These are phyloP conservation scores for Melanostoma scalare DNA, from an alignment of 2,888 invertebrate species.

Conservation along the genomic window DNA sequence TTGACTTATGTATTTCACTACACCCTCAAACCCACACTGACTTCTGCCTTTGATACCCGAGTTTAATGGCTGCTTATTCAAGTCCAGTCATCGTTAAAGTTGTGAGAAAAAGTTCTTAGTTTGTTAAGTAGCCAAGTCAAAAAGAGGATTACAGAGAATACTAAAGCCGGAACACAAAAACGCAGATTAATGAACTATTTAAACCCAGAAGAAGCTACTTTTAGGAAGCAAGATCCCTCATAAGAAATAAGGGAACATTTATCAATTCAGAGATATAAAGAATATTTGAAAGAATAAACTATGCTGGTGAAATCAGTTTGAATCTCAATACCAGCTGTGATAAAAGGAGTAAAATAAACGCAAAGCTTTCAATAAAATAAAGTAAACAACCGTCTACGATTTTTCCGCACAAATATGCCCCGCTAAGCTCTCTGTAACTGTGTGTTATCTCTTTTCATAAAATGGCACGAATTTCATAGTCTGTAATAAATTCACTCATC, in stretches of 20 bases:
- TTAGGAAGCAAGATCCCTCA: background rate
- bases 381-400: slow-evolving; percentile 1
- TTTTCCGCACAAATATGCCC: slow-evolving; percentile 18
- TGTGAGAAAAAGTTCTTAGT: too few relatives aligned
- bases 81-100: too few relatives aligned
- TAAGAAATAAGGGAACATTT: background rate
- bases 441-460: background rate
- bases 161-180: too few relatives aligned
- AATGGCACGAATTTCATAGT: background rate
- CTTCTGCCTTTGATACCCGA: too few relatives aligned
- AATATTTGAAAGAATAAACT: background rate
- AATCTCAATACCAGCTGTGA: slow-evolving; percentile 45
- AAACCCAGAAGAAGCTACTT: background rate
- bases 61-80: too few relatives aligned
- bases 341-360: slow-evolving; percentile 11
- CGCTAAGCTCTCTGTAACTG: background rate
- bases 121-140: too few relatives aligned
- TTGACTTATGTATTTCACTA: too few relatives aligned
- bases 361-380: slow-evolving; percentile 30
- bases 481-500: background rate
- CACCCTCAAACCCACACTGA: too few relatives aligned
- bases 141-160: too few relatives aligned
- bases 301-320: slow-evolving; percentile 45
- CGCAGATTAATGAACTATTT: too few relatives aligned
- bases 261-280: background rate